Evolutionary conservation across 1,140 invertebrate species (phyloP).

Genomic region (Apolygus lucorum): DNA sequence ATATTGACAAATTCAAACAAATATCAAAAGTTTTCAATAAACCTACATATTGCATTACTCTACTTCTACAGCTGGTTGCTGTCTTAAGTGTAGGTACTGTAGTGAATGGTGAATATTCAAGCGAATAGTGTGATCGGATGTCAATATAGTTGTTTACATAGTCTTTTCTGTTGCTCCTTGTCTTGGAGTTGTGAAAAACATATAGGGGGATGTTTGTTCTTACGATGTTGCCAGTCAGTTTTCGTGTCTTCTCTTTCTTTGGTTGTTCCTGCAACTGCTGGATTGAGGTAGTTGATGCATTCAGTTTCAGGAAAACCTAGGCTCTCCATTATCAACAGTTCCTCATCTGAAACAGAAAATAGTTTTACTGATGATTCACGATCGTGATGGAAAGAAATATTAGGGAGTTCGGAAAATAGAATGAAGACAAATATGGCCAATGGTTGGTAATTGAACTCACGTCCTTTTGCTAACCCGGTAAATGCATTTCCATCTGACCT

Average conservation of each 20-base stretch:
- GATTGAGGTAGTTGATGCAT: constrained; percentile 69
- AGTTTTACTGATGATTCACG: background rate
- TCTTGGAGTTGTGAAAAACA: constrained; percentile 12
- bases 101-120: too few species aligned
- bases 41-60: too few species aligned
- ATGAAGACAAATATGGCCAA: too few species aligned
- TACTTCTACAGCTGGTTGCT: too few species aligned
- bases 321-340: constrained; percentile 52
- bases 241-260: constrained; percentile 56
- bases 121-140: background rate
- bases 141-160: background rate
- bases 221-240: constrained; percentile 74
- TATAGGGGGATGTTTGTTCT: constrained; percentile 36
- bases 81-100: too few species aligned
- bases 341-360: constrained; percentile 50
- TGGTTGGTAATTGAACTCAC: too few species aligned
- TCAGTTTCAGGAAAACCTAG: constrained; percentile 58
- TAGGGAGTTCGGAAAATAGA: too few species aligned
- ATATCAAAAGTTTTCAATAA: too few species aligned
- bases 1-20: too few species aligned
- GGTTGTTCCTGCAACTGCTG: constrained; percentile 51
- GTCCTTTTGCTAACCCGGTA: too few species aligned
- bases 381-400: too few species aligned
- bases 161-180: constrained; percentile 9
- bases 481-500: too few species aligned